phyloP scores from a whole-genome alignment of 2,888 invertebrate species.

The Abrostola triplasia region DNA sequence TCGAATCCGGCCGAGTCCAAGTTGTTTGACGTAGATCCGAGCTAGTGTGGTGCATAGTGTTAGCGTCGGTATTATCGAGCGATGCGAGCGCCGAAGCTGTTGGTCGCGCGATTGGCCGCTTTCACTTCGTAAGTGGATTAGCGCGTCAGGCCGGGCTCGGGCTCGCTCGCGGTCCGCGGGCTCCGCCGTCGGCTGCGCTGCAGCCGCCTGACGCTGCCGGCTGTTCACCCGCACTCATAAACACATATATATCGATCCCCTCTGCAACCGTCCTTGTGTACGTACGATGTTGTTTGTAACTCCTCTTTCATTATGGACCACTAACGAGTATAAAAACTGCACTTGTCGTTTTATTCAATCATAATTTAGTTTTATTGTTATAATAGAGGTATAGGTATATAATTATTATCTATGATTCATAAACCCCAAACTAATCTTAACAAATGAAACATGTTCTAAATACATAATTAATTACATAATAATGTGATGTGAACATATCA shows the following conservation, averaged over 20 bases:
- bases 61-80: constrained; percentile 33
- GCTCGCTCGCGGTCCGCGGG: constrained; percentile 11
- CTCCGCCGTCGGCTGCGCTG: neutral
- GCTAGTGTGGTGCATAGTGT: constrained; percentile 41
- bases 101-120: neutral
- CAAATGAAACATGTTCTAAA: neutral
- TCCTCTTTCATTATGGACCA: constrained; percentile 1
- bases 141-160: constrained; percentile 7
- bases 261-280: constrained; percentile 25
- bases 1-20: constrained; percentile 13
- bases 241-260: constrained; percentile 59
- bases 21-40: constrained; percentile 13
- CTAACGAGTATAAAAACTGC: neutral
- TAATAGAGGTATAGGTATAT: too few species aligned
- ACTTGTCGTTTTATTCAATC: neutral
- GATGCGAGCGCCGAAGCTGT: constrained; percentile 18
- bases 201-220: constrained; percentile 20
- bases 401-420: too few species aligned
- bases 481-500: neutral
- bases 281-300: constrained; percentile 36
- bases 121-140: neutral
- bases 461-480: constrained; percentile 1
- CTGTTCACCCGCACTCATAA: constrained; percentile 49
- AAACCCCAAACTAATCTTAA: too few species aligned
- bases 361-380: neutral